Evolutionary conservation across 2,797 vertebrate species (phyloP), one percentile per base, ranked within the genome.

Genomic region (Helarctos malayanus): DNA sequence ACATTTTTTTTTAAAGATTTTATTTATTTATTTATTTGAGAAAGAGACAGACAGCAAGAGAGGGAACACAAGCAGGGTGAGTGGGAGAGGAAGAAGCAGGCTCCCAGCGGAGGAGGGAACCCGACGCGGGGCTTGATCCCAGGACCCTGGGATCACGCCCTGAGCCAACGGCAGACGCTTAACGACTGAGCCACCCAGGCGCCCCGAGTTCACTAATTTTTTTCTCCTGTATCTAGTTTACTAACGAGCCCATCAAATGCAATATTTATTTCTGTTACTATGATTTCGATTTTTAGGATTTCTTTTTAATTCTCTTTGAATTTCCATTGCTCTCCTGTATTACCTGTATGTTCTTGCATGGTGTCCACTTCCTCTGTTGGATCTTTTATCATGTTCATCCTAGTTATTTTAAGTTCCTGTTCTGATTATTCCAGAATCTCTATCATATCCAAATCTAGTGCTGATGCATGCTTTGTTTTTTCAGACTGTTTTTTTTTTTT

Each of bases 211-310:
- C n/a, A 59, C 23, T 10, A 59, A 32, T 81, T 56, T 32, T 93
- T 71, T 32, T 78, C 49, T 94, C 35, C 35, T 35, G 3, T 54
- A 45, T 91, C 21, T 59, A 18, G 1, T 93, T 59, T 86, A 21
- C 29, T n/a, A 41, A 93, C 38, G 78, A 96, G 56, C 38, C 81
- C n/a, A 45, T 89, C 65, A 94, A 94, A 81, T 73, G 47, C 68
- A 57, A 0, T 82, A 78, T 92, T 95, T 27, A 52, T 80, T 59
- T 57, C 13, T 80, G 13, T 96, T 81, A 63, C 32, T 56, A 0
- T 57, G 45, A 63, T 89, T 92, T 90, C 69, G 54, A 90, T 91
- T 87, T 94, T 63, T 54, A 87, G 35, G 38, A 41, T 86, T 76
- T 76, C 29, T 80, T 96, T 59, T 84, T 38, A 14, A 57, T 82